Evolutionary conservation across 2,113 vertebrate genomes (phyloP).

Genomic region (Lampris megalopsis): DNA sequence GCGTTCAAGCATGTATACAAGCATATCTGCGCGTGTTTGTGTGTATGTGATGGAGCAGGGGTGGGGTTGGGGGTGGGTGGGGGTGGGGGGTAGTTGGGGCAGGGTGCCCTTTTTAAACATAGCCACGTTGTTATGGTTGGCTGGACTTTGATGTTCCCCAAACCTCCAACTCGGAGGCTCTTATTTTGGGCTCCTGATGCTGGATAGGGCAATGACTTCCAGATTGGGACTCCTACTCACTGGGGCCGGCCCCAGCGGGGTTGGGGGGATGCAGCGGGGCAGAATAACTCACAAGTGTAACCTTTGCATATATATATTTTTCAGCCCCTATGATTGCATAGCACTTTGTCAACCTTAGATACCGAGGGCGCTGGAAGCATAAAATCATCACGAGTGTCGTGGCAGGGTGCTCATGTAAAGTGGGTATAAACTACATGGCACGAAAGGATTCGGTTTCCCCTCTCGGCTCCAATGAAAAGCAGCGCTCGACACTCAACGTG

Average conservation of each 20-base stretch:
- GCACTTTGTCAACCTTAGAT: too few species aligned
- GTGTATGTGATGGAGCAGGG: slow-evolving; percentile 46
- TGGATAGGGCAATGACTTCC: slow-evolving; percentile 78
- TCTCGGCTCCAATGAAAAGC: too few species aligned
- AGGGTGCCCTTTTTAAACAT: slow-evolving; percentile 78
- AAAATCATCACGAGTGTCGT: too few species aligned
- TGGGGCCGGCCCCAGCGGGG: slow-evolving; percentile 26
- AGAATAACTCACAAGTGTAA: too few species aligned
- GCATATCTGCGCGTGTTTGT: slow-evolving; percentile 19
- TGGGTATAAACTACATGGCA: too few species aligned
- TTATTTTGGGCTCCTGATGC: slow-evolving; percentile 79
- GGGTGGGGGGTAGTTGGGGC: slow-evolving; percentile 3
- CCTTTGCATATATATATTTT: too few species aligned
- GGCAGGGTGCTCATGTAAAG: too few species aligned
- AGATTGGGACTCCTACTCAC: slow-evolving; percentile 71
- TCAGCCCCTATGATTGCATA: too few species aligned
- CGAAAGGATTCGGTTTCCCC: too few species aligned
- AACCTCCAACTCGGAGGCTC: slow-evolving; percentile 81
- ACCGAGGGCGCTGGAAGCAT: too few species aligned
- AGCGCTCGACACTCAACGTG: too few species aligned
- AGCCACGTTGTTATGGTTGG: slow-evolving; percentile 82
- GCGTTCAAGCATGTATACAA: slow-evolving; percentile 40
- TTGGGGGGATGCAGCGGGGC: slow-evolving; percentile 10
- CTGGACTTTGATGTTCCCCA: slow-evolving; percentile 81
- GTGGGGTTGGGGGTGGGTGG: slow-evolving; percentile 59